A percentile compares a stretch with the other conserved stretches of the same genome.
phyloP scores from a whole-genome alignment of 2,797 vertebrate genomes.

The Rhabdomys pumilio region DNA sequence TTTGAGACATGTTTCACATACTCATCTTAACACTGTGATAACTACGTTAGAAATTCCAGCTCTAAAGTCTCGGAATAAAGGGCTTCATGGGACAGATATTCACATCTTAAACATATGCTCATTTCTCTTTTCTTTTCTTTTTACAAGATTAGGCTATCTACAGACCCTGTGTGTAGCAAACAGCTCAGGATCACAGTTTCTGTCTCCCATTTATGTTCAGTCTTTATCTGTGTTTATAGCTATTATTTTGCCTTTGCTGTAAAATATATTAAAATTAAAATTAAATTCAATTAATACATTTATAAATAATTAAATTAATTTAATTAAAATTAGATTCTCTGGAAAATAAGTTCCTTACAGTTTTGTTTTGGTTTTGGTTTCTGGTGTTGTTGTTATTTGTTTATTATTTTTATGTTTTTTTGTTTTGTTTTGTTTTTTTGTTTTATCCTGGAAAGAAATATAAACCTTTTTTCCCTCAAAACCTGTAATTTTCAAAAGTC shows the following conservation, averaged over 20 bases:
- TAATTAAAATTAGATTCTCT: background rate
- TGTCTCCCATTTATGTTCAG: background rate
- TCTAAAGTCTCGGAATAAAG: background rate
- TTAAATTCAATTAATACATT: background rate
- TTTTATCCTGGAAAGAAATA: background rate
- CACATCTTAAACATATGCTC: background rate
- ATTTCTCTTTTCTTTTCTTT: background rate
- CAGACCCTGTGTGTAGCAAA: background rate
- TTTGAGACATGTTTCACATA: background rate
- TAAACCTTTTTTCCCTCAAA: background rate
- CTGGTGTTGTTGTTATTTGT: background rate
- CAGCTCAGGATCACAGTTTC: background rate
- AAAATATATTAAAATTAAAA: background rate
- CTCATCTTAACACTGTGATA: background rate
- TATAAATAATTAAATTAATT: background rate
- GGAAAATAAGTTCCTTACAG: background rate
- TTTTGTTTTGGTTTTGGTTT: background rate
- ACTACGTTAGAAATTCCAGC: background rate
- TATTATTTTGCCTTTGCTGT: background rate
- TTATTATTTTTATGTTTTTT: too few relatives aligned
- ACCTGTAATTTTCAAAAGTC: conserved; percentile 15
- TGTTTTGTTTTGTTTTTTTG: too few relatives aligned
- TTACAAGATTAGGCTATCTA: background rate
- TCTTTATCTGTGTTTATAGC: background rate
- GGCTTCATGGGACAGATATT: background rate